Conservation (phyloP, 2,113 vertebrate species). For the Triplophysa dalaica region DNA sequence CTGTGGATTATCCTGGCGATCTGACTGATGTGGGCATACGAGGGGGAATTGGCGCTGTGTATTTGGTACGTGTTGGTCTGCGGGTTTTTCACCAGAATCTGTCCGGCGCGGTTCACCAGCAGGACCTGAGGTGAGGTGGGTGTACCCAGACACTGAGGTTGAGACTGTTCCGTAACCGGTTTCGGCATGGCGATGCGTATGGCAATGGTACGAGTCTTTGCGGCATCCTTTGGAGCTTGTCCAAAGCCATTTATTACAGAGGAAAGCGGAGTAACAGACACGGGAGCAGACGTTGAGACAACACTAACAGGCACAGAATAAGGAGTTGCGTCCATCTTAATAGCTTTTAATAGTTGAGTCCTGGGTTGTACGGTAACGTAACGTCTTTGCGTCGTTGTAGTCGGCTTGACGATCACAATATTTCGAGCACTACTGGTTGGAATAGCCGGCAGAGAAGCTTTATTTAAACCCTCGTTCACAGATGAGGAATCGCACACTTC, state of each 20-base stretch:
- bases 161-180: constrained; percentile 35
- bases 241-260: constrained; percentile 66
- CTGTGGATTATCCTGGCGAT: constrained; percentile 74
- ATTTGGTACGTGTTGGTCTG: constrained; percentile 69
- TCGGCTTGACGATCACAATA: constrained; percentile 17
- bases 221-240: constrained; percentile 49
- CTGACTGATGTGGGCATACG: constrained; percentile 71
- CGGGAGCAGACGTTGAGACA: background rate
- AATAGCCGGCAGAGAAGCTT: background rate
- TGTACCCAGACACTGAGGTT: constrained; percentile 1
- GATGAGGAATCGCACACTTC: constrained; percentile 59
- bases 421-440: constrained; percentile 36
- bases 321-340: constrained; percentile 41
- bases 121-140: constrained; percentile 74
- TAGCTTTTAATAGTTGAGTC: constrained; percentile 33
- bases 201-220: constrained; percentile 57
- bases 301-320: constrained; percentile 6
- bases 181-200: constrained; percentile 64
- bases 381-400: constrained; percentile 11
- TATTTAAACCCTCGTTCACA: constrained; percentile 9
- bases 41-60: constrained; percentile 62
- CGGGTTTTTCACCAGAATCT: constrained; percentile 82
- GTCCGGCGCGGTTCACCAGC: constrained; percentile 83
- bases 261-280: constrained; percentile 54
- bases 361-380: constrained; percentile 37